A percentile compares a stretch with the other conserved stretches of the same genome.
phyloP scores from a whole-genome alignment of 2,888 invertebrate genomes.

The Dynastes maya region DNA sequence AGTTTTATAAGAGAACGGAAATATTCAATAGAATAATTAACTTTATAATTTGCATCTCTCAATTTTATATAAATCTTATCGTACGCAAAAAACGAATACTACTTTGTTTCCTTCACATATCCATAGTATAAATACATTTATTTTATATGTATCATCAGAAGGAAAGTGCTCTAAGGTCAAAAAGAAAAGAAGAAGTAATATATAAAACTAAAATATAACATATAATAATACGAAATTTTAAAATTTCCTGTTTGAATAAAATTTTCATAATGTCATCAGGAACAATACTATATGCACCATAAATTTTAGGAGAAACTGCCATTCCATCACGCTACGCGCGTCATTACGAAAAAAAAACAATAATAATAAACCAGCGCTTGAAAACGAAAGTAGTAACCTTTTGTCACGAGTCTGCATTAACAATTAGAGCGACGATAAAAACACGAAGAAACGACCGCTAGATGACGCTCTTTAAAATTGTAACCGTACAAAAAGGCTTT shows the following conservation, averaged over 20 bases:
- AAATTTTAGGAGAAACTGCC: too few species aligned
- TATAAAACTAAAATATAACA: too few species aligned
- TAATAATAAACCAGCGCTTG: background rate
- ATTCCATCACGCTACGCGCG: too few species aligned
- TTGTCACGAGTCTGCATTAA: conserved; percentile 13
- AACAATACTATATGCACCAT: too few species aligned
- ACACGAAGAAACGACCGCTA: background rate
- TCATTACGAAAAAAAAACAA: background rate
- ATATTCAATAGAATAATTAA: too few species aligned
- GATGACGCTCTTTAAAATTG: background rate
- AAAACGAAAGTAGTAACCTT: conserved; percentile 23
- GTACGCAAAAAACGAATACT: background rate
- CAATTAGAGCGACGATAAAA: conserved; percentile 1
- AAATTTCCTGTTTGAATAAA: too few species aligned
- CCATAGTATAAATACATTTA: too few species aligned
- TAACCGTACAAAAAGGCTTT: background rate
- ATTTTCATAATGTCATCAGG: too few species aligned
- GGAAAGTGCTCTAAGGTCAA: conserved; percentile 21
- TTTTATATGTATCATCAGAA: background rate
- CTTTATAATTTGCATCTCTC: too few species aligned
- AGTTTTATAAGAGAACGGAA: too few species aligned
- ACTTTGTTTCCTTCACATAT: conserved; percentile 1
- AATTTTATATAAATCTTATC: too few species aligned
- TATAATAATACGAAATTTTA: too few species aligned
- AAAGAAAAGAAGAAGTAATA: background rate